Percentiles rank a stretch among this genome's conserved stretches.
phyloP scores from a whole-genome alignment of 2,888 invertebrate species.

The Cheilosia soror region DNA sequence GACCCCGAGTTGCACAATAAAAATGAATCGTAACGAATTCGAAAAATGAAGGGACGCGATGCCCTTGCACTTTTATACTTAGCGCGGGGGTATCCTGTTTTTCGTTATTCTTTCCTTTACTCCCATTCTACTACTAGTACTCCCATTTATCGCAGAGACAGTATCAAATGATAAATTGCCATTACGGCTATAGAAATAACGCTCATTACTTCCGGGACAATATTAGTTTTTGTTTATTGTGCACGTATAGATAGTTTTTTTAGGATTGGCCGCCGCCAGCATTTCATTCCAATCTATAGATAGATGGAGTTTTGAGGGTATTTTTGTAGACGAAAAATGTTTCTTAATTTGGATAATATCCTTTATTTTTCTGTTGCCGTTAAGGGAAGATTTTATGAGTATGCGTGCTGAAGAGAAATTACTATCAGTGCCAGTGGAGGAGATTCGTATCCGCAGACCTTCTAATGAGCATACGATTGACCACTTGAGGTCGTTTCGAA shows the following conservation, averaged over 20 bases:
- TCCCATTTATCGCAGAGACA: conserved; percentile 28
- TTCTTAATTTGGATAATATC: conserved; percentile 55
- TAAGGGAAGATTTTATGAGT: conserved; percentile 17
- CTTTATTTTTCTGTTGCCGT: conserved; percentile 17
- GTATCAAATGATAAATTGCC: conserved; percentile 71
- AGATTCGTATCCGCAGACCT: conserved; percentile 65
- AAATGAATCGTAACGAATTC: conserved; percentile 59
- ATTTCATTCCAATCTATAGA: conserved; percentile 39
- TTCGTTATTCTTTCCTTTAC: conserved; percentile 10
- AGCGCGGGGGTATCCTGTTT: conserved; percentile 38
- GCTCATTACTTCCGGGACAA: conserved; percentile 75
- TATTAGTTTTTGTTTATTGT: conserved; percentile 66
- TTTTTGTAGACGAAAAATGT: conserved; percentile 8
- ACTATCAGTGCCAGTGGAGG: conserved; percentile 38
- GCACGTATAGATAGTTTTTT: conserved; percentile 2
- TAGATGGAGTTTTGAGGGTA: conserved; percentile 4
- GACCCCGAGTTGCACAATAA: conserved; percentile 50
- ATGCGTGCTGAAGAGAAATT: conserved; percentile 58
- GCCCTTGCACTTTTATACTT: conserved; percentile 41
- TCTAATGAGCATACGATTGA: conserved; percentile 75
- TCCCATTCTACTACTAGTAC: no score
- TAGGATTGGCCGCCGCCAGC: conserved; percentile 31
- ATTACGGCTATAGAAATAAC: conserved; percentile 51
- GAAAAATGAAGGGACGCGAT: conserved; percentile 14
- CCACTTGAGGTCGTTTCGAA: conserved; percentile 69